These are phyloP conservation scores for Polypedilum vanderplanki DNA, from an alignment of 1,140 invertebrate genomes.

Conservation along the genomic window DNA sequence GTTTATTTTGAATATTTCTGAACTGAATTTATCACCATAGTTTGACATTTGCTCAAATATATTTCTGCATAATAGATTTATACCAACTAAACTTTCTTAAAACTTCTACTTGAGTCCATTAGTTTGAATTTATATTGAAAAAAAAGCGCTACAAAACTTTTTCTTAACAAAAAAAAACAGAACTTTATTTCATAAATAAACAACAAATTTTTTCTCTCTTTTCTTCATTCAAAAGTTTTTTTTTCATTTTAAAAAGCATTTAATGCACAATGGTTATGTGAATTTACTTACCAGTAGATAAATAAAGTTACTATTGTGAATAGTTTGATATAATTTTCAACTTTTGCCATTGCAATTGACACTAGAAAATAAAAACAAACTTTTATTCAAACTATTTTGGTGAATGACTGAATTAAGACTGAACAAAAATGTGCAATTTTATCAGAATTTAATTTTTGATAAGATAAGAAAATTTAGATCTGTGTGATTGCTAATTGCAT, in stretches of 20 bases:
- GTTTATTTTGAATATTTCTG: too few relatives aligned
- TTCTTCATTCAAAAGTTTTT: not conserved
- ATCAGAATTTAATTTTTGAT: not conserved
- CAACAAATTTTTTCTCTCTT: not conserved
- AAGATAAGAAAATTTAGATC: not conserved
- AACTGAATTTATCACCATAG: too few relatives aligned
- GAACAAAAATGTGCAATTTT: not conserved
- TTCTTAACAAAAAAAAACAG: not conserved
- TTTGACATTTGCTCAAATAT: too few relatives aligned
- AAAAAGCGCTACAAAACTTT: too few relatives aligned
- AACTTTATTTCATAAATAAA: not conserved
- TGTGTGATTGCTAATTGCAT: not conserved
- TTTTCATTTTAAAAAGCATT: not conserved
- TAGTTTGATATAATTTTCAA: not conserved
- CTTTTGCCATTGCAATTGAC: conserved; percentile 11
- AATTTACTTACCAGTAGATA: not conserved
- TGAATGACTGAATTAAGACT: not conserved
- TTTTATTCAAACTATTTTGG: not conserved
- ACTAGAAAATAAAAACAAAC: not conserved
- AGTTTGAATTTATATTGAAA: too few relatives aligned
- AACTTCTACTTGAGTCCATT: too few relatives aligned
- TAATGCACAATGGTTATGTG: not conserved
- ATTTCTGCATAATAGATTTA: too few relatives aligned
- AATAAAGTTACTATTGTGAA: not conserved
- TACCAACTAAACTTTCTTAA: too few relatives aligned